Percentiles rank a stretch among this genome's conserved stretches.
Evolutionary conservation across 1,140 invertebrate genomes (phyloP).

Genomic region (Rhysida immarginata): DNA sequence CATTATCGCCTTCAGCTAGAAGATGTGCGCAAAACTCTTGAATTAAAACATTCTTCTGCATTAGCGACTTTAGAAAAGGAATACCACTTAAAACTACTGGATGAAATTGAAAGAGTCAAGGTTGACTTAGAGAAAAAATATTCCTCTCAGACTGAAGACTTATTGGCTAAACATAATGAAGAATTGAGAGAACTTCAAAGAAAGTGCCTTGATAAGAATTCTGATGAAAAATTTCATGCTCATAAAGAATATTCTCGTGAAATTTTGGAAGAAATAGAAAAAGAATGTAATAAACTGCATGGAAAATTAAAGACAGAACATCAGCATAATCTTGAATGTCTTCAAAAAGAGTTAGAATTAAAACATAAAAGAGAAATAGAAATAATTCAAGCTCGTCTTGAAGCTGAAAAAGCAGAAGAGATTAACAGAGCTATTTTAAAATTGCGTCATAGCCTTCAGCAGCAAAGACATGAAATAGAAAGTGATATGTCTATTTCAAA

Average conservation of each 20-base stretch:
- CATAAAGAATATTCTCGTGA: neutral
- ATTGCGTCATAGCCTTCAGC: neutral
- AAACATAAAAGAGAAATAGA: neutral
- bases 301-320: neutral
- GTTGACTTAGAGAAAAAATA: neutral
- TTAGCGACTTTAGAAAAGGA: neutral
- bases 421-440: neutral
- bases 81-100: too few species aligned
- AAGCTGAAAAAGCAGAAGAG: neutral
- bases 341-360: neutral
- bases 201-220: neutral
- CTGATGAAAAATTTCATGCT: too few species aligned
- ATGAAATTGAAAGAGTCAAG: neutral
- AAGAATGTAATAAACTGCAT: neutral
- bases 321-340: neutral
- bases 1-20: constrained; percentile 3
- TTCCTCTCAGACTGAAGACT: neutral
- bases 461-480: neutral
- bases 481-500: neutral
- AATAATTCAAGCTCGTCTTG: neutral
- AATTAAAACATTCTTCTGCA: neutral
- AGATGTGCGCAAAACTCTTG: neutral
- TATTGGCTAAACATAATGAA: neutral
- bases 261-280: too few species aligned
- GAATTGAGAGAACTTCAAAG: neutral